Base-by-base conservation (phyloP, 2,888 invertebrate genomes). In the Laothoe populi region DNA sequence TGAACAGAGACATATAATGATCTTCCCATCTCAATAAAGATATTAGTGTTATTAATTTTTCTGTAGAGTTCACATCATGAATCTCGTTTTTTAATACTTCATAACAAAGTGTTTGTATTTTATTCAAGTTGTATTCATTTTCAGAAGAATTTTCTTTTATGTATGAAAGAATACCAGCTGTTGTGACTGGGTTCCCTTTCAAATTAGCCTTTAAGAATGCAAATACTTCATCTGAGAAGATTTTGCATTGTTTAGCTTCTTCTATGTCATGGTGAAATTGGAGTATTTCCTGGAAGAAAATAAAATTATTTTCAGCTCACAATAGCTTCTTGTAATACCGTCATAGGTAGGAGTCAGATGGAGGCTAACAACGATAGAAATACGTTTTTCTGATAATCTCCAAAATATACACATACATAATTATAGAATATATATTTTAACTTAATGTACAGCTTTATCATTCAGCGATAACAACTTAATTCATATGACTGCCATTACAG, bases 131-230 rank as follows among this genome's bases (percentile, higher is more conserved):
- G 21, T 71, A 63, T 60, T 83, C 78, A 64, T 78, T 78, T 64
- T 72, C 69, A 26, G 68, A 62, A 21, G 79, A 62, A 71, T 87
- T 73, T 42, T 77, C 69, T 75, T 86, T 82, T 45, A 91, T 76
- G 62, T 79, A 89, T 44, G 75, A 75, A 10, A 92, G 70, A 40
- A 92, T 73, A 46, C 73, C 72, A 35, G 84, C 75, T 60, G 89
- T 84, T 31, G 92, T 90, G 0, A 93, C 84, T 48, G 94, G 93
- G 74, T 92, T 90, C 40, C 69, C 77, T 70, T 80, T 82, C 63
- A 94, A 74, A 79, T 93, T 93, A 35, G 70, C 66, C 79, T 87
- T 88, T 19, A 94, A 77, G 73, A 93, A 93, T 42, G 83, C 72
- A 21, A 88, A 66, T 63, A 83, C 75, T 61, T 86, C 76, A 59